Base-by-base conservation (phyloP, 2,888 invertebrate genomes). In the Limnephilus lunatus region DNA sequence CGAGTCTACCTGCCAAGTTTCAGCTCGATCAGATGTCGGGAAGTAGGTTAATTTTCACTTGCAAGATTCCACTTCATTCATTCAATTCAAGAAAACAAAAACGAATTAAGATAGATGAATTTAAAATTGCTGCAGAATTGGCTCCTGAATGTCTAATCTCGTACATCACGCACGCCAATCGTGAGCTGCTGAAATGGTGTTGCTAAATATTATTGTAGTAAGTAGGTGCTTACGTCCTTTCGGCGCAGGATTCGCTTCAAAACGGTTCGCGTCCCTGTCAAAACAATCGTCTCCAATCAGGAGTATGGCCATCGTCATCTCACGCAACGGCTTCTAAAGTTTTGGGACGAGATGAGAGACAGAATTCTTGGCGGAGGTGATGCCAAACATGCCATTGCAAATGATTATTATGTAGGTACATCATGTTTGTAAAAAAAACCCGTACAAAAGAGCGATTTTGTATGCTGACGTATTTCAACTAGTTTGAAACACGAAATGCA, bases 181-280 rank as follows among this genome's bases (percentile, higher is more conserved):
- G 83, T 83, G 83, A 31, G 31, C 32, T 35, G 32, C 9, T 83
- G 35, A 83, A 83, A 35, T 83, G 35, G 83, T 32, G 31, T 39
- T 83, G 83, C 83, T 83, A 83, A 83, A 83, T 83, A 83, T 39
- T 25, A 68, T 68, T 68, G 68, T 68, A n/a, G 35, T 39, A 83
- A 83, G 83, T 83, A 83, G 83, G 83, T 35, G 35, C 83, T 83
- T 83, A 35, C 83, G 83, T 35, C 83, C 39, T 83, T 83, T 83
- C 83, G 25, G 32, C 83, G 35, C 31, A 83, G 35, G 83, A 83
- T 35, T 83, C 32, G 83, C 25, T 83, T 35, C 83, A 32, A 83
- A 83, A 83, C 83, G 83, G 32, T 83, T 83, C 83, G 83, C 83
- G 39, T 83, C 68, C 68, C 83, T 83, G 83, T 83, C 83, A 83